These are phyloP conservation scores for Xiphorhynchus erythropygius DNA, from an alignment of 2,797 vertebrate species.

Conservation along the genomic window DNA sequence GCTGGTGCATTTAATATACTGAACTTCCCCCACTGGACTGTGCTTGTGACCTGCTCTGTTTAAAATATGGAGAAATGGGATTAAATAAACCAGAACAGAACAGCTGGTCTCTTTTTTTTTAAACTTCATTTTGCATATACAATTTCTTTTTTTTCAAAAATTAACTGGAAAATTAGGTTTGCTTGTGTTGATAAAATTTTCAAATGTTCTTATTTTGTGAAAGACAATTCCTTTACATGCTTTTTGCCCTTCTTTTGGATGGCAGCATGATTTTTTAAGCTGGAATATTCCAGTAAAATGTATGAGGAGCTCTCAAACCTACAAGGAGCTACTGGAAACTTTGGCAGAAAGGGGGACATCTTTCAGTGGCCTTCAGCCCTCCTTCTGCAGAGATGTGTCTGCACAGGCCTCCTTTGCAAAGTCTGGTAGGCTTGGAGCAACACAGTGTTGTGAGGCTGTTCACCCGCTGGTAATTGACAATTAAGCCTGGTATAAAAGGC, in stretches of 20 bases:
- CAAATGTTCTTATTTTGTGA: slow-evolving; percentile 13
- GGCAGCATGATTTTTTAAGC: neutral
- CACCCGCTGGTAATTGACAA: slow-evolving; percentile 69
- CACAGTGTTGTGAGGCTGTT: slow-evolving; percentile 40
- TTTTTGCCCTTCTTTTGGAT: slow-evolving; percentile 26
- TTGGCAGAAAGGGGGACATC: neutral
- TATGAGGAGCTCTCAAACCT: slow-evolving; percentile 41
- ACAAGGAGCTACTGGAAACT: neutral
- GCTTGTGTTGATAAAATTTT: slow-evolving; percentile 4
- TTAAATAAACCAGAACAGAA: slow-evolving; percentile 4
- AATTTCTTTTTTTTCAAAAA: slow-evolving; percentile 12
- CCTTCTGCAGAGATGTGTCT: slow-evolving; percentile 59
- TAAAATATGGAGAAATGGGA: slow-evolving; percentile 24
- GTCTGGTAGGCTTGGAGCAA: slow-evolving; percentile 16
- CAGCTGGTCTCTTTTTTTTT: neutral
- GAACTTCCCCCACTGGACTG: slow-evolving; percentile 56
- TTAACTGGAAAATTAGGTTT: neutral
- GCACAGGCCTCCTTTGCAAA: slow-evolving; percentile 45
- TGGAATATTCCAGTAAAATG: slow-evolving; percentile 44
- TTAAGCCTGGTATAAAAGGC: slow-evolving; percentile 43
- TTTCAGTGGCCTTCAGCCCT: slow-evolving; percentile 32
- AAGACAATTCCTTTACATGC: neutral
- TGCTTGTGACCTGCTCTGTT: neutral
- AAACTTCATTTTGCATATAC: neutral
- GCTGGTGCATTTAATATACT: slow-evolving; percentile 69